Base-by-base conservation (phyloP, 2,888 invertebrate species). In the Melanophora roralis region DNA sequence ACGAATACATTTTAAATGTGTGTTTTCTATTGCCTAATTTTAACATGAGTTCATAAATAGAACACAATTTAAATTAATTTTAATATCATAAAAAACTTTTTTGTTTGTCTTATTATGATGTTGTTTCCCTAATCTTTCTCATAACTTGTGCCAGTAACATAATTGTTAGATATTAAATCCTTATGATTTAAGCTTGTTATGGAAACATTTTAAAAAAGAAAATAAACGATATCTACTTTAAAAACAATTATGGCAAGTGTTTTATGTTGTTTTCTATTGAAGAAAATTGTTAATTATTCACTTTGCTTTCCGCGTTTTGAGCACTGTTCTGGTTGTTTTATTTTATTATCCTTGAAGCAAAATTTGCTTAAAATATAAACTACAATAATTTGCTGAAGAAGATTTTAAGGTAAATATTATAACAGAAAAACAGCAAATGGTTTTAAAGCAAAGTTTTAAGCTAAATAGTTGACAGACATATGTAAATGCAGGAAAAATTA, bases 161-260 rank as follows among this genome's bases (percentile, higher is more conserved):
- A 36, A 34, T 62, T 62, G 62, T 21, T 62, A 47, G 12, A 43
- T 16, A 43, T 16, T 36, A 11, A 34, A 34, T 62, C n/a, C 32
- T 62, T 9, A 47, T 36, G 34, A 36, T 62, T 62, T 34, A 19
- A 34, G 47, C 36, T 45, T 62, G 45, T 62, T 62, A 34, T 62
- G 21, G n/a, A 14, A 47, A 27, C 1, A 14, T 40, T 62, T 36
- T 72, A 21, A 55, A 38, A 38, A 34, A 34, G 19, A 34, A 47
- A 34, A 34, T 23, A 38, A 49, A 38, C 47, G 21, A 34, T 49
- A 75, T 75, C 32, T 68, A 60, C 59, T 60, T 36, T 53, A 62
- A 75, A 75, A 75, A 57, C 75, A 75, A 75, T 75, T 68, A 75
- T 55, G 68, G 51, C 51, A 60, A 60, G 43, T 68, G 34, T 68